A percentile compares a stretch with the other conserved stretches of the same genome.
Conservation (phyloP, 2,797 vertebrate species). For the Squalus acanthias region DNA sequence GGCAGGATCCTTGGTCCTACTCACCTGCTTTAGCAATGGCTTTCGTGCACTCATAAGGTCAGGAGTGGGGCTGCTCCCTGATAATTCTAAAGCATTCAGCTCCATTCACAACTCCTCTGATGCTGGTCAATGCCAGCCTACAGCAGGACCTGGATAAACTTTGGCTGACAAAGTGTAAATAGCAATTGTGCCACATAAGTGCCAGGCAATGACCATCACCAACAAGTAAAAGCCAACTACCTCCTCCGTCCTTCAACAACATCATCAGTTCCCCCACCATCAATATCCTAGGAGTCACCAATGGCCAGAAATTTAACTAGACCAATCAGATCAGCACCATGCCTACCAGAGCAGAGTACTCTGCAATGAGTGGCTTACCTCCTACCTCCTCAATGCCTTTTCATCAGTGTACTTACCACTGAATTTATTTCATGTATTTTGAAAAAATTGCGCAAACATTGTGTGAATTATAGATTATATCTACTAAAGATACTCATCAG, state of each 20-base stretch:
- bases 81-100: background rate
- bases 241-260: too few relatives aligned
- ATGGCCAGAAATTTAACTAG: background rate
- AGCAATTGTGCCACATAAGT: background rate
- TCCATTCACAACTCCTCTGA: background rate
- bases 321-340: background rate
- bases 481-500: too few relatives aligned
- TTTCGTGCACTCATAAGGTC: background rate
- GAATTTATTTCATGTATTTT: background rate
- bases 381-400: background rate
- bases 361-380: background rate
- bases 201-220: background rate
- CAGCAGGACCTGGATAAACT: background rate
- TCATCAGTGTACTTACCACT: background rate
- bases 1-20: background rate
- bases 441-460: background rate
- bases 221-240: background rate
- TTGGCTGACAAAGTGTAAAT: background rate
- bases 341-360: background rate
- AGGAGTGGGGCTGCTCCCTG: background rate
- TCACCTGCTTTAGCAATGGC: background rate
- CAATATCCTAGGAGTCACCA: background rate
- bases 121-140: background rate
- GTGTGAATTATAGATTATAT: background rate
- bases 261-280: background rate